These are phyloP conservation scores for Botia kubotai DNA, from an alignment of 2,797 vertebrate species.

Conservation along the genomic window DNA sequence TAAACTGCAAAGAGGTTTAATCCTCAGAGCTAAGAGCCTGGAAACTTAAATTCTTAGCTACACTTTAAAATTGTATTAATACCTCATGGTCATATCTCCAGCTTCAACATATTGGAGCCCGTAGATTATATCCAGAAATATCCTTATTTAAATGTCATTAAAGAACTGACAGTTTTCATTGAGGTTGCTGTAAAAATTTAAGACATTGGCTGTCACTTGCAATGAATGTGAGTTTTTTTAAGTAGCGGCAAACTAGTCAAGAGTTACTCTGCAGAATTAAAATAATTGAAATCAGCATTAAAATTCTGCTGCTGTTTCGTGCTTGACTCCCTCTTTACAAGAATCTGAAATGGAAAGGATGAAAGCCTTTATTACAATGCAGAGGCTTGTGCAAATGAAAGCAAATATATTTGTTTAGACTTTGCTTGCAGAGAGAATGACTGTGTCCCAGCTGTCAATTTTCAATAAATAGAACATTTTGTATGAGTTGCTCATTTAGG, in stretches of 20 bases:
- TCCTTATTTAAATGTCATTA: conserved; percentile 2
- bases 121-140: neutral
- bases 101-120: neutral
- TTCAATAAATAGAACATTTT: neutral
- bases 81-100: conserved; percentile 7
- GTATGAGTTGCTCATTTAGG: neutral
- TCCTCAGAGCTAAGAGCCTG: neutral
- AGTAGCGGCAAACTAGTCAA: neutral
- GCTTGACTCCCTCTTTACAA: neutral
- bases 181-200: neutral
- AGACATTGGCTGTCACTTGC: neutral
- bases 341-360: neutral
- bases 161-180: neutral
- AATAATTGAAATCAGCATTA: neutral
- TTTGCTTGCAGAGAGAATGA: neutral
- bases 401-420: neutral
- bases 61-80: conserved; percentile 28
- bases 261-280: neutral
- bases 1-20: conserved; percentile 26
- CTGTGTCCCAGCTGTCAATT: neutral
- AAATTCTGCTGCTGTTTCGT: neutral
- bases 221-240: neutral
- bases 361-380: neutral
- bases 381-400: too few relatives aligned
- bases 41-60: conserved; percentile 4